phyloP scores from a whole-genome alignment of 1,140 invertebrate species.

The Gyrodactylus bullatarudis region DNA sequence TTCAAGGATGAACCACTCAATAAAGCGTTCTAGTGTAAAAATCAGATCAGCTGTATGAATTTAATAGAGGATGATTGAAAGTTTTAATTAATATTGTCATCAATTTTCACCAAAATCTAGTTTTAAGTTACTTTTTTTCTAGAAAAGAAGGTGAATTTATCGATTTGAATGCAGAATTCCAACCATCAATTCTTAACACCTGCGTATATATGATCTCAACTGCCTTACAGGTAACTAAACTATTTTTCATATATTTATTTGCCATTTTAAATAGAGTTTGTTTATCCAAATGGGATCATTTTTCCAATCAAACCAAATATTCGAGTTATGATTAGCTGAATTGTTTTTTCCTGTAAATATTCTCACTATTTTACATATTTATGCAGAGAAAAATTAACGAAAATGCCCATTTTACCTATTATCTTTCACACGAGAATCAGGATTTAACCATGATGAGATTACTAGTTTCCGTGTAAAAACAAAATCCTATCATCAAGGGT shows the following conservation, averaged over 20 bases:
- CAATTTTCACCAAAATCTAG: neutral
- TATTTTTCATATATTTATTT: neutral
- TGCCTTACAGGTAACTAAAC: conserved; percentile 44
- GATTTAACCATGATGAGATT: too few species aligned
- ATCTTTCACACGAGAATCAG: too few species aligned
- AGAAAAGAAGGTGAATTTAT: conserved; percentile 16
- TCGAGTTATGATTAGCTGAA: too few species aligned
- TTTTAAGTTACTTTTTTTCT: neutral
- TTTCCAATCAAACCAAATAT: too few species aligned
- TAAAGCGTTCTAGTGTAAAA: neutral
- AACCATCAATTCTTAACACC: conserved; percentile 68
- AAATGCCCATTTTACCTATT: too few species aligned
- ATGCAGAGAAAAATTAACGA: too few species aligned
- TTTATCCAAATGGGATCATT: too few species aligned
- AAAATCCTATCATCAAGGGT: too few species aligned
- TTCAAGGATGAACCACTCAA: neutral
- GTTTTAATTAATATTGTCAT: neutral
- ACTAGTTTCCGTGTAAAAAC: too few species aligned
- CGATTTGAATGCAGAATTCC: conserved; percentile 52
- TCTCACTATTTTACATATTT: too few species aligned
- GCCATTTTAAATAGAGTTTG: too few species aligned
- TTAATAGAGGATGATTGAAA: neutral
- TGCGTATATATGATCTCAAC: conserved; percentile 92
- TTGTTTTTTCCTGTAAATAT: too few species aligned
- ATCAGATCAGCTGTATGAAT: neutral